These are phyloP conservation scores for Struthio camelus DNA, from an alignment of 2,113 vertebrate species.

Conservation along the genomic window DNA sequence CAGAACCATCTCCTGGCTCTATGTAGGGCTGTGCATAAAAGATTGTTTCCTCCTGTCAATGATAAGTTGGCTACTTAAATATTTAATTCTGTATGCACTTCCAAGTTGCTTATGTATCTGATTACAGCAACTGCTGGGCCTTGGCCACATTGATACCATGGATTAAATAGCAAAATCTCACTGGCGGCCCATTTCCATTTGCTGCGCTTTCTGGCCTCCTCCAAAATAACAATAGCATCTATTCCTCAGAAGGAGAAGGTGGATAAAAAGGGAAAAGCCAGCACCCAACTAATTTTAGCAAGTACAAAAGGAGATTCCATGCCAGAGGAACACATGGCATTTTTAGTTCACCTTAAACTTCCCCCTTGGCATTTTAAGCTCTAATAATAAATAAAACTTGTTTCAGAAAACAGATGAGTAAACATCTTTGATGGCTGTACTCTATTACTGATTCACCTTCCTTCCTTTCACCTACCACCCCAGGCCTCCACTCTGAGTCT, in stretches of 20 bases:
- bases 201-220: not conserved
- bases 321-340: not conserved
- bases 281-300: not conserved
- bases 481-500: not conserved
- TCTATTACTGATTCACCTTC: not conserved
- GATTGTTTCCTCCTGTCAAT: not conserved
- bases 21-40: not conserved
- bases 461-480: not conserved
- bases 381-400: constrained; percentile 40
- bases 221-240: not conserved
- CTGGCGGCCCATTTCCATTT: too few relatives aligned
- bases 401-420: constrained; percentile 30
- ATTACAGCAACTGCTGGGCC: not conserved
- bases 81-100: too few relatives aligned
- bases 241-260: not conserved
- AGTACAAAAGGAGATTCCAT: constrained; percentile 7
- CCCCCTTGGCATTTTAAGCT: constrained; percentile 45
- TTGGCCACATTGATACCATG: not conserved
- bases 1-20: not conserved
- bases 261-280: constrained; percentile 5
- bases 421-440: not conserved
- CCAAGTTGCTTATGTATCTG: not conserved
- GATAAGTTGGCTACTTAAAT: not conserved
- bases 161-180: too few relatives aligned
- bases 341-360: constrained; percentile 27